Conservation (phyloP, 2,113 vertebrate species). For the Gymnarchus niloticus region DNA sequence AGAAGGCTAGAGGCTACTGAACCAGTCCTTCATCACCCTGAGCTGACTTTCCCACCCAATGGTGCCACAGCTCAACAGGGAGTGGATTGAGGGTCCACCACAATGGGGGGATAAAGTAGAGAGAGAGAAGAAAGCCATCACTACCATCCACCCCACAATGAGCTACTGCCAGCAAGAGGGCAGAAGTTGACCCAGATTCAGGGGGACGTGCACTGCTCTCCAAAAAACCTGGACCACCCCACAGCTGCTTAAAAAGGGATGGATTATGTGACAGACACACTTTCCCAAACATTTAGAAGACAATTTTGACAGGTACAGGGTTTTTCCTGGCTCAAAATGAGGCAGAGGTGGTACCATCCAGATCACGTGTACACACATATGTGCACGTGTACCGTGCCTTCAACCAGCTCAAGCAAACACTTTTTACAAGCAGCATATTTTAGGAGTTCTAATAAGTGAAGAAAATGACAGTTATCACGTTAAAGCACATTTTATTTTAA, state of each 20-base stretch:
- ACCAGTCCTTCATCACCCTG: conserved; percentile 23
- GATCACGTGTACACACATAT: too few relatives aligned
- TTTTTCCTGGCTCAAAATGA: too few relatives aligned
- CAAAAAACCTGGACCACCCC: background rate
- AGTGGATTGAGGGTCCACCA: background rate
- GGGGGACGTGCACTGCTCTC: background rate
- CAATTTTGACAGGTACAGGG: background rate
- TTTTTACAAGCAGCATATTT: too few relatives aligned
- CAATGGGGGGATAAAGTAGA: background rate
- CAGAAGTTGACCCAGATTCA: background rate
- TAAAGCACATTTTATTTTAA: too few relatives aligned
- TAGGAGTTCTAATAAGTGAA: too few relatives aligned
- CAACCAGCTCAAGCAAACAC: too few relatives aligned
- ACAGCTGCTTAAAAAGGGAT: background rate
- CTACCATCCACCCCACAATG: background rate
- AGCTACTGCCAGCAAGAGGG: background rate
- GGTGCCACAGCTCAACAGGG: background rate
- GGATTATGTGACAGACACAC: background rate
- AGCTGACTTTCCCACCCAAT: conserved; percentile 24
- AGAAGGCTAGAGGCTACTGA: background rate
- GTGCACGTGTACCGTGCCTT: too few relatives aligned
- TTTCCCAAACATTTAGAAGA: background rate
- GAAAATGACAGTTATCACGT: too few relatives aligned
- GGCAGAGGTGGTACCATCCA: too few relatives aligned
- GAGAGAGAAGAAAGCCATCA: background rate